A percentile compares a stretch with the other conserved stretches of the same genome.
These are phyloP conservation scores for Cydia splendana DNA, from an alignment of 1,140 invertebrate species.

Conservation along the genomic window DNA sequence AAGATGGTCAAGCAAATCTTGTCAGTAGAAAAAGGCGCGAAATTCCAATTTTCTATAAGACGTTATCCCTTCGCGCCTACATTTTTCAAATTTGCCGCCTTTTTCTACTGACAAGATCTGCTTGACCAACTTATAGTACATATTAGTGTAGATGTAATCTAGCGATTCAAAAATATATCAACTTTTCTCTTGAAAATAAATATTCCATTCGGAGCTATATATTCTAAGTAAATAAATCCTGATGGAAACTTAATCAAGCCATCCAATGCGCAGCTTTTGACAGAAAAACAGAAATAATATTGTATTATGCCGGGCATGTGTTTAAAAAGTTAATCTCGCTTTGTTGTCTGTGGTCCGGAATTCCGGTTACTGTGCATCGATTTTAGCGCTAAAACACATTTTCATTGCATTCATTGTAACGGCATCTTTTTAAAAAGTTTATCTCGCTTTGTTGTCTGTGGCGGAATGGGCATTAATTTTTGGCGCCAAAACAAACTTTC, in stretches of 20 bases:
- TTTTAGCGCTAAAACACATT: slow-evolving; percentile 14
- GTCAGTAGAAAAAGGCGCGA: too few relatives aligned
- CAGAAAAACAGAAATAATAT: neutral
- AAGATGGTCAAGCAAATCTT: too few relatives aligned
- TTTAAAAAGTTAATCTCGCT: slow-evolving; percentile 27
- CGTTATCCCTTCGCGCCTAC: too few relatives aligned
- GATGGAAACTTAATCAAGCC: neutral
- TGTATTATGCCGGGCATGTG: neutral
- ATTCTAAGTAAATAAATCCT: too few relatives aligned
- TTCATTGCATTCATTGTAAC: neutral
- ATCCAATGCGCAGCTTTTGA: neutral
- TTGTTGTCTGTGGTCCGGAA: slow-evolving; percentile 29
- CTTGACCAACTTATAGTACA: too few relatives aligned
- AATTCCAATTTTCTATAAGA: too few relatives aligned
- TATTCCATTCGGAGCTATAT: too few relatives aligned
- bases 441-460: slow-evolving; percentile 15
- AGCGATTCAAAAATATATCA: too few relatives aligned
- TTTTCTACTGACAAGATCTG: too few relatives aligned
- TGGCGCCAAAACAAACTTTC: neutral
- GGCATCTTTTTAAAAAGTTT: slow-evolving; percentile 9
- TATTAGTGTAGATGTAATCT: too few relatives aligned
- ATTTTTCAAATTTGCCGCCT: too few relatives aligned
- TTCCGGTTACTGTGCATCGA: neutral
- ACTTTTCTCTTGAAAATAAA: too few relatives aligned
- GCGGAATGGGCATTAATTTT: neutral